These are phyloP conservation scores for Parnassius smintheus DNA, from an alignment of 2,888 invertebrate genomes.

Conservation along the genomic window DNA sequence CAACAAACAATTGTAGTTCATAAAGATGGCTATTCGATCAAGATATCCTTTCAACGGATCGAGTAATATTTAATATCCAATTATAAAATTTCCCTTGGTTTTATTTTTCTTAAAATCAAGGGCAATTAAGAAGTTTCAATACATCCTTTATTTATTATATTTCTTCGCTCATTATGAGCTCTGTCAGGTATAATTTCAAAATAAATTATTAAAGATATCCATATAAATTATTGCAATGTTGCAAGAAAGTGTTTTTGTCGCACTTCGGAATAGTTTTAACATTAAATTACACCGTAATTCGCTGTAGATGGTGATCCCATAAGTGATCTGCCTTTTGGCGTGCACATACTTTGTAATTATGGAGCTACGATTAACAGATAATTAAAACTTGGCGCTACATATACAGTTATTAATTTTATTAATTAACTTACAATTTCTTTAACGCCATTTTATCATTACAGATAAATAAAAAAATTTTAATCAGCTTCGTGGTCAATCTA, in stretches of 20 bases:
- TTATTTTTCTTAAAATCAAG: slow-evolving; percentile 13
- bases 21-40: slow-evolving; percentile 16
- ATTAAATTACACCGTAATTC: slow-evolving; percentile 22
- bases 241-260: slow-evolving; percentile 26
- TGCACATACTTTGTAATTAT: slow-evolving; percentile 6
- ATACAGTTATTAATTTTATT: slow-evolving; percentile 13
- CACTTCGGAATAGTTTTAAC: slow-evolving; percentile 20
- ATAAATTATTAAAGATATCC: slow-evolving; percentile 23
- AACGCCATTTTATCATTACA: neutral
- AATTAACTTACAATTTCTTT: slow-evolving; percentile 13
- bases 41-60: slow-evolving; percentile 4
- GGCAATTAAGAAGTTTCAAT: slow-evolving; percentile 6
- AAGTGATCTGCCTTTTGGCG: neutral
- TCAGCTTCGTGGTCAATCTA: too few relatives aligned
- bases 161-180: slow-evolving; percentile 9
- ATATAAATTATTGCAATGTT: slow-evolving; percentile 19
- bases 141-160: slow-evolving; percentile 3
- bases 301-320: slow-evolving; percentile 4
- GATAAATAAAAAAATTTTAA: too few relatives aligned
- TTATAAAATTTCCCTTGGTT: slow-evolving; percentile 20
- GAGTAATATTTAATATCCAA: slow-evolving; percentile 8
- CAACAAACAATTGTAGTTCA: slow-evolving; percentile 12
- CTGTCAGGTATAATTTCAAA: slow-evolving; percentile 8
- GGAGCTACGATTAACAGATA: slow-evolving; percentile 9
- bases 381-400: slow-evolving; percentile 13